These are phyloP conservation scores for Plotosus lineatus DNA, from an alignment of 2,113 vertebrate genomes.

Conservation along the genomic window DNA sequence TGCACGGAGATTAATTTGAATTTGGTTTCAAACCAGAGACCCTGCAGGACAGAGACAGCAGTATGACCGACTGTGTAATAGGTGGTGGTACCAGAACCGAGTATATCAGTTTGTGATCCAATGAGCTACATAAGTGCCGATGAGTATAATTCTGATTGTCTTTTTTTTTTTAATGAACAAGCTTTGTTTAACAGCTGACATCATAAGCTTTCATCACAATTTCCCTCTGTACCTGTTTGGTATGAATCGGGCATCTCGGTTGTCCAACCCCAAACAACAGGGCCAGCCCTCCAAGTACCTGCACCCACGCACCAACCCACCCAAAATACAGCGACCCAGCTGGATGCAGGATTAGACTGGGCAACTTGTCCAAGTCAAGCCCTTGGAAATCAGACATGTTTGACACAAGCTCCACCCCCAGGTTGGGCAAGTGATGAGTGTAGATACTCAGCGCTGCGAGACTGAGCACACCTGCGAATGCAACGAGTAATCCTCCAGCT, in stretches of 20 bases:
- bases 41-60: neutral
- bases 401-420: slow-evolving; percentile 57
- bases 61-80: neutral
- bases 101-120: neutral
- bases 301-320: slow-evolving; percentile 74
- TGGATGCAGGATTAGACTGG: slow-evolving; percentile 61
- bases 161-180: neutral
- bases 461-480: slow-evolving; percentile 68
- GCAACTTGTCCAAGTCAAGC: slow-evolving; percentile 48
- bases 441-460: slow-evolving; percentile 69
- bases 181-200: slow-evolving; percentile 66
- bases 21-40: neutral
- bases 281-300: slow-evolving; percentile 70
- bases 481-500: slow-evolving; percentile 71
- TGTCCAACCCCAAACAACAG: slow-evolving; percentile 70
- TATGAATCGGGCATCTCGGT: slow-evolving; percentile 58
- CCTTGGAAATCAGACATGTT: slow-evolving; percentile 25
- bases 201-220: slow-evolving; percentile 67
- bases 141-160: neutral
- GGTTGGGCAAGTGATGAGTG: slow-evolving; percentile 66
- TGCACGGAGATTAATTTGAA: neutral
- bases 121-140: neutral
- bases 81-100: neutral
- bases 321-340: slow-evolving; percentile 77
- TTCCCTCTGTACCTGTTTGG: slow-evolving; percentile 56